These are phyloP conservation scores for Corvus hawaiiensis DNA, from an alignment of 2,113 vertebrate species.

Conservation along the genomic window DNA sequence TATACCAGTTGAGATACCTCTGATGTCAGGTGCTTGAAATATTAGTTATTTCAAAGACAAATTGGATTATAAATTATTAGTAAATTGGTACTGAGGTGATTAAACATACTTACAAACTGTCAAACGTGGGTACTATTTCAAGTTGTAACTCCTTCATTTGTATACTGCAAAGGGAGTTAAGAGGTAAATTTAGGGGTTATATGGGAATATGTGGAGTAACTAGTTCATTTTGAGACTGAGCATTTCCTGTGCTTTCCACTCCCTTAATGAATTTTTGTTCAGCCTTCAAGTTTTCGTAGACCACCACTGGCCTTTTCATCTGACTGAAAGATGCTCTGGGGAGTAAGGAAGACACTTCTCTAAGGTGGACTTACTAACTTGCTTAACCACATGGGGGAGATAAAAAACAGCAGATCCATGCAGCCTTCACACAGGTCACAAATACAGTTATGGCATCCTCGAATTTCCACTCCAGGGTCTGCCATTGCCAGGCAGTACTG, in stretches of 20 bases:
- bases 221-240: neutral
- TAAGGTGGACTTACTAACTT: neutral
- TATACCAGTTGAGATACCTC: neutral
- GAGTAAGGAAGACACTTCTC: neutral
- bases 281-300: neutral
- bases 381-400: conserved; percentile 2
- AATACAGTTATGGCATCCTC: neutral
- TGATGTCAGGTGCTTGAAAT: conserved; percentile 24
- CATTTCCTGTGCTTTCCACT: neutral
- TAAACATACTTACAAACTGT: conserved; percentile 25
- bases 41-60: conserved; percentile 33
- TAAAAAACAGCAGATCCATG: neutral
- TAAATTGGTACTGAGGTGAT: neutral
- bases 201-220: neutral
- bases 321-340: neutral
- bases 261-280: neutral
- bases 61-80: conserved; percentile 41
- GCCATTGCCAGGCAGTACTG: neutral
- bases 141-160: neutral
- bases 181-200: neutral
- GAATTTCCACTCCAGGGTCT: neutral
- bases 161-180: neutral
- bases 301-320: neutral
- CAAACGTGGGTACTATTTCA: neutral
- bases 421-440: neutral